A percentile compares a stretch with the other conserved stretches of the same genome.
phyloP scores from a whole-genome alignment of 2,888 invertebrate species.

The Drosophila greeni region DNA sequence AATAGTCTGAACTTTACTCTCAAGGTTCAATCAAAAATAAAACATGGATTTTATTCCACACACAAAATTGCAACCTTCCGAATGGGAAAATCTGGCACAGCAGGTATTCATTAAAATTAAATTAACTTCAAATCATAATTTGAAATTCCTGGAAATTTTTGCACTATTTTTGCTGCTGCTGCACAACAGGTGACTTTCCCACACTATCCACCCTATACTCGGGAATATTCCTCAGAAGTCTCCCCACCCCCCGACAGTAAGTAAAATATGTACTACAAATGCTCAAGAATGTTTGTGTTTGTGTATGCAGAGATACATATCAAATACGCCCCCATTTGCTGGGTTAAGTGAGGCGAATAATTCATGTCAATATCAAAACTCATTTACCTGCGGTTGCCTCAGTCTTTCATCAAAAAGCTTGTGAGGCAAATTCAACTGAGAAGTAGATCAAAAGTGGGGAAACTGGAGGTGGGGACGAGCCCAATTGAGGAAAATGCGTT shows the following conservation, averaged over 20 bases:
- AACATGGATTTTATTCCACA: background rate
- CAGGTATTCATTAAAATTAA: background rate
- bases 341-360: slow-evolving; percentile 60
- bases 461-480: background rate
- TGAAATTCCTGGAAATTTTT: background rate
- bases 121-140: too few species aligned
- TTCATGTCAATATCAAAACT: slow-evolving; percentile 69
- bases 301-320: slow-evolving; percentile 28
- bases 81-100: background rate
- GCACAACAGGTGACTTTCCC: slow-evolving; percentile 18
- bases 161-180: background rate
- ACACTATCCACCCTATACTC: background rate
- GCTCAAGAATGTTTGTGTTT: slow-evolving; percentile 10
- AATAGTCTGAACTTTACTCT: too few species aligned
- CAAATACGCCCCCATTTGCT: slow-evolving; percentile 51
- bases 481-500: slow-evolving; percentile 33
- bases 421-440: slow-evolving; percentile 50
- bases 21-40: too few species aligned
- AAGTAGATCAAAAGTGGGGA: slow-evolving; percentile 41
- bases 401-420: slow-evolving; percentile 36
- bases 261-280: slow-evolving; percentile 8
- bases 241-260: background rate
- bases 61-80: too few species aligned
- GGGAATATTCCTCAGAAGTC: background rate
- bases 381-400: slow-evolving; percentile 67